phyloP scores from a whole-genome alignment of 1,140 invertebrate species.

The Drosophila albomicans region DNA sequence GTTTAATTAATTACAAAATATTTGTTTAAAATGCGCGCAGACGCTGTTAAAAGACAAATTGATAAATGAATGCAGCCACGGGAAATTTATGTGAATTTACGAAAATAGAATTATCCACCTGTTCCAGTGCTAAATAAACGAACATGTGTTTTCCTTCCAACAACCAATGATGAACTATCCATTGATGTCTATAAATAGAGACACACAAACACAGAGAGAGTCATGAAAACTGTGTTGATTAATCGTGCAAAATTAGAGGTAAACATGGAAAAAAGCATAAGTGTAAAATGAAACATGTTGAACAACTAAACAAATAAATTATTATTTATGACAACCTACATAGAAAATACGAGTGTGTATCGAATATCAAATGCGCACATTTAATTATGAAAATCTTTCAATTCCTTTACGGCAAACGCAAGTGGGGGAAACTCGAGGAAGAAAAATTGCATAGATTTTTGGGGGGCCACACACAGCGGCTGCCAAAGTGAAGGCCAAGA shows the following conservation, averaged over 20 bases:
- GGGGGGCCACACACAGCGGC: conserved; percentile 29
- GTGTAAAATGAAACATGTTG: conserved; percentile 62
- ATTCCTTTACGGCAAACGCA: conserved; percentile 2
- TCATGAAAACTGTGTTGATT: conserved; percentile 63
- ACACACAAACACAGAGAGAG: conserved; percentile 4
- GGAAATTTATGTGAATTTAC: conserved; percentile 63
- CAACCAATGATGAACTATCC: conserved; percentile 43
- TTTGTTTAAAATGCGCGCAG: conserved; percentile 63
- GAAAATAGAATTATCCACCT: conserved; percentile 57
- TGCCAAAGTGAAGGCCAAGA: conserved; percentile 8
- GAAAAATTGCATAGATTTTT: conserved; percentile 12
- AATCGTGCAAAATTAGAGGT: conserved; percentile 80
- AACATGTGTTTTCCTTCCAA: conserved; percentile 58
- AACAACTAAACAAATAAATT: conserved; percentile 65
- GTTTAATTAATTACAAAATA: conserved; percentile 80
- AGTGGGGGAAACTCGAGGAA: conserved; percentile 15
- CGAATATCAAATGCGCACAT: conserved; percentile 70
- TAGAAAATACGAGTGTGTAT: conserved; percentile 47
- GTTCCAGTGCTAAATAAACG: conserved; percentile 40
- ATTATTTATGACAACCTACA: conserved; percentile 69
- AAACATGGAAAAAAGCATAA: conserved; percentile 43
- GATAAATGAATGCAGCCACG: conserved; percentile 67
- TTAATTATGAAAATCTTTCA: conserved; percentile 67
- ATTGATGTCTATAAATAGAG: conserved; percentile 64
- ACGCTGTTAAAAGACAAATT: conserved; percentile 62